Base-by-base conservation (phyloP, 1,140 invertebrate genomes). In the Geopemphigus sp. region DNA sequence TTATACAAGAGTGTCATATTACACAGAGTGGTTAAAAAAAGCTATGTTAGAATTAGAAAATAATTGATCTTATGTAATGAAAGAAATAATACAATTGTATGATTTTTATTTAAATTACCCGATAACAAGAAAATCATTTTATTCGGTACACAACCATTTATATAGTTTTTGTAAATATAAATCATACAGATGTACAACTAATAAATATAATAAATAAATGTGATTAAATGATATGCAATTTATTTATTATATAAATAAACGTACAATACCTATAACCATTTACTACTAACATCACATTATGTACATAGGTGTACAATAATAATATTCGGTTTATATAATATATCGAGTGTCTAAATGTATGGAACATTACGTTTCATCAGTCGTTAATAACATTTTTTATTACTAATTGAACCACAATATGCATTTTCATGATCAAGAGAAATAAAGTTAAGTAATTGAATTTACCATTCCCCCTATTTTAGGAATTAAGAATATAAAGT, bases 1-100 rank as follows among this genome's bases (percentile, higher is more conserved):
- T 8, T 94, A 94, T 82, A 89, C 90, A 0, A 87, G 89, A 81
- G 88, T 93, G 0, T 87, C 89, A 10, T 86, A 87, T 39, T 92
- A 88, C 83, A 78, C 88, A 0, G 80, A 85, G 29, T 92, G 90
- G 91, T 89, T 92, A 29, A 80, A 87, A 82, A 74, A 82, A 66
- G 80, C 80, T 53, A 81, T 82, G 54, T 26, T 39, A 15, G 61
- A 61, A 63, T 22, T 81, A 0, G 59, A 64, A 32, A 61, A 72
- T 53, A 72, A 54, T 29, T 72, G 11, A 72, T 29, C 1, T 63
- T 53, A 10, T 2, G 14, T 53, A 8, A 26, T 17, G 8, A 53
- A 53, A 53, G 19, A 47, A n/a, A 70, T 24, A 57, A 57, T n/a
- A 24, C 24, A 50, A 24, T 57, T 17, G 15, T 14, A 47, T 47